phyloP scores from a whole-genome alignment of 2,888 invertebrate species.

The Platyscelio sp. region DNA sequence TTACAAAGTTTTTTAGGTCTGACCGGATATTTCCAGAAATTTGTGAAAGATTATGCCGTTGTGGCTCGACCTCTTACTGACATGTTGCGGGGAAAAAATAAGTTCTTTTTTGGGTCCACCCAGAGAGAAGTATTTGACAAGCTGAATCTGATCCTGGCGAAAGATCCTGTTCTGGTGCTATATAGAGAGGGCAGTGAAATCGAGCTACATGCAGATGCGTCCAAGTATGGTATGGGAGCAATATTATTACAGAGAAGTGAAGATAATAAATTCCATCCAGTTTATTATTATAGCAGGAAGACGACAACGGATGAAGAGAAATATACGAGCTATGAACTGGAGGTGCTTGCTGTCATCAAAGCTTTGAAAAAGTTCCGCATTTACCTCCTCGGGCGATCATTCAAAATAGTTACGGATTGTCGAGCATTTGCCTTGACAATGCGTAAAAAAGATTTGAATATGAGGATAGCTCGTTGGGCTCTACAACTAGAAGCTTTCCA shows the following conservation, averaged over 20 bases:
- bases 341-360: neutral
- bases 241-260: neutral
- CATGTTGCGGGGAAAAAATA: neutral
- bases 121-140: neutral
- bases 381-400: neutral
- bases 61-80: neutral
- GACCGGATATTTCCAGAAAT: neutral
- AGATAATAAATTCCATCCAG: neutral
- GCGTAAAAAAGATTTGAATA: neutral
- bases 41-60: neutral
- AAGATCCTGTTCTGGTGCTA: conserved; percentile 5
- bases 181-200: neutral
- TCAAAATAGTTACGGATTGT: neutral
- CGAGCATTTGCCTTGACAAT: neutral
- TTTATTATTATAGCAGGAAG: conserved; percentile 4
- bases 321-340: neutral
- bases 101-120: neutral
- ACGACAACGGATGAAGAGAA: neutral
- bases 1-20: neutral
- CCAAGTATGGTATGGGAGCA: conserved; percentile 4
- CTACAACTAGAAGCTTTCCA: neutral
- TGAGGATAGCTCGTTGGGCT: neutral
- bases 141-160: neutral
- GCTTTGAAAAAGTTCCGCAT: too few species aligned
- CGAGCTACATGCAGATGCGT: conserved; percentile 13